Base-by-base conservation (phyloP, 2,113 vertebrate species). In the Leuciscus idus region DNA sequence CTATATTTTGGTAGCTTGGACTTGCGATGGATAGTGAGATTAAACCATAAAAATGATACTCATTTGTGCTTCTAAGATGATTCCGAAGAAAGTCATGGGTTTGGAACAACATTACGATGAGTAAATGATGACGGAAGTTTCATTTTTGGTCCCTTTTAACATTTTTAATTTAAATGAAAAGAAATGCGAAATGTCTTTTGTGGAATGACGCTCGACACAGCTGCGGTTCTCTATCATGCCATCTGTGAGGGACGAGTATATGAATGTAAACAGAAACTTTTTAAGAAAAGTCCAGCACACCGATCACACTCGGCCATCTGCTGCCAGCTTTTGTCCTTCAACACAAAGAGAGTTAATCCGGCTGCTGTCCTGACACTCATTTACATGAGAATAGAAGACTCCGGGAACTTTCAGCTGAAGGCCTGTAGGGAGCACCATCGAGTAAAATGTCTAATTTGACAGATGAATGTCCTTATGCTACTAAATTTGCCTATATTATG, bases 241-340 rank as follows among this genome's bases (percentile, higher is more conserved):
- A 89, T 87, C 85, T 90, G 90, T 64, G 70, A 78, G 26, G 4
- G 59, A 50, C 8, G 30, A 33, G 28, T 57, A 48, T 28, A 36
- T 86, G 68, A 55, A 79, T 78, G 73, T 66, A 26, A 9, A 48
- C 62, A 46, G 62, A 85, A 78, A 55, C 17, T 80, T 81, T 62
- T 76, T 28, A 57, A 57, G 57, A 80, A 52, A 81, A 50, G 30
- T 62, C 55, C 68, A 43, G 78, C 62, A 12, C 70, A n/a, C 82
- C 74, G 73, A 87, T 88, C 50, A 79, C 66, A 82, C 72, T 52
- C 83, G 26, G 75, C 90, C 87, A 88, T 90, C 90, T 89, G 90
- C 90, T 87, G 86, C 86, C 46, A 73, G 28, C 88, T 88, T 87
- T 90, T 90, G 89, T 89, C 23, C 48, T 48, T 3, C n/a, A 26